Conservation (phyloP, 35 echinoderm and acorn worm genomes). For the Anneissia japonica region DNA sequence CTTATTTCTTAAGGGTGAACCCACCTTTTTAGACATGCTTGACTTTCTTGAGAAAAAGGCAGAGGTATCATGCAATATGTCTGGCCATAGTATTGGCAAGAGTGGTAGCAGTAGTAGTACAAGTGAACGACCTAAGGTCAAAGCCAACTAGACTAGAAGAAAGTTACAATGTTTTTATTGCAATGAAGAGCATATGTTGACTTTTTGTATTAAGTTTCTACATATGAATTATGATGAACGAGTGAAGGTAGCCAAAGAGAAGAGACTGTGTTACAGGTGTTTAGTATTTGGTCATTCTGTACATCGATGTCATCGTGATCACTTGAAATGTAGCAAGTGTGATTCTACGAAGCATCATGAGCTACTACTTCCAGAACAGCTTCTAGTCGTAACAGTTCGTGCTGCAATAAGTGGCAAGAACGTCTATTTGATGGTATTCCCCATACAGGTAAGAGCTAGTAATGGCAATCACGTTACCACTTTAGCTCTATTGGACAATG, state of each 20-base stretch:
- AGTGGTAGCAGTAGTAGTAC: background rate
- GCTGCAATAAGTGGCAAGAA: constrained; percentile 11
- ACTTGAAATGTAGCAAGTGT: no score
- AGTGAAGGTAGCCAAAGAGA: background rate
- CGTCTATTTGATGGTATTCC: background rate
- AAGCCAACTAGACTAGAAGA: background rate
- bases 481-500: no score
- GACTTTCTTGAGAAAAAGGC: background rate
- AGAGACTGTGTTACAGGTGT: constrained; percentile 30
- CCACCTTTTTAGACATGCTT: background rate
- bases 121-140: background rate
- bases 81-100: constrained; percentile 11
- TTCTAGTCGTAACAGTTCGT: background rate
- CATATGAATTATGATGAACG: constrained; percentile 5
- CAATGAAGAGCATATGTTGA: background rate
- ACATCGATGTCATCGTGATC: background rate
- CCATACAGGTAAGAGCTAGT: no score
- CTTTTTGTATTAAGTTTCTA: background rate
- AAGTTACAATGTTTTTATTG: constrained; percentile 22
- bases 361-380: background rate
- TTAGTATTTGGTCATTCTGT: background rate
- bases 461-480: no score
- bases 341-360: background rate
- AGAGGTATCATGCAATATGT: constrained; percentile 31
- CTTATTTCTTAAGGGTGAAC: background rate